Percentiles rank a stretch among this genome's conserved stretches.
phyloP scores from a whole-genome alignment of 2,797 vertebrate species.

The Microctenopoma lineatum region DNA sequence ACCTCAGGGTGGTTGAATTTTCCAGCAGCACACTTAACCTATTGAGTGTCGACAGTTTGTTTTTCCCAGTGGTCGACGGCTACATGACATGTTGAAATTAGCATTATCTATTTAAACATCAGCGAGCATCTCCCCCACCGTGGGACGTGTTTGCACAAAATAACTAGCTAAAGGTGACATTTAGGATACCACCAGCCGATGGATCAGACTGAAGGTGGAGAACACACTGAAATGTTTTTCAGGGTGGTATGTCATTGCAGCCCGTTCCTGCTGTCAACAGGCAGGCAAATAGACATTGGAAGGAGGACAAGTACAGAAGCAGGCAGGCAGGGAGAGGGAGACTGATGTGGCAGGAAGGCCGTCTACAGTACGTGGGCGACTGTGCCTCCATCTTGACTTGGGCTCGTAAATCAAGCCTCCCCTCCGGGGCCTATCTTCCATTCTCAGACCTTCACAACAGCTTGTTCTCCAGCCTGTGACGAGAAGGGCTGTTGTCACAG shows the following conservation, averaged over 20 bases:
- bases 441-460: constrained; percentile 78
- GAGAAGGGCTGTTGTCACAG: constrained; percentile 76
- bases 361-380: constrained; percentile 65
- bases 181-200: constrained; percentile 31
- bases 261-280: constrained; percentile 64
- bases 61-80: constrained; percentile 28
- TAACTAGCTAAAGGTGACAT: constrained; percentile 49
- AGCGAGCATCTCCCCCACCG: constrained; percentile 3
- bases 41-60: constrained; percentile 42
- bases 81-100: constrained; percentile 51
- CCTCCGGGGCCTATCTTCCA: constrained; percentile 73
- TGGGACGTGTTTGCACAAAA: constrained; percentile 28
- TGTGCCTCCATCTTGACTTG: constrained; percentile 70
- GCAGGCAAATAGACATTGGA: constrained; percentile 53
- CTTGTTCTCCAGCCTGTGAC: constrained; percentile 79
- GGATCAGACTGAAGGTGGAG: constrained; percentile 37
- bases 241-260: constrained; percentile 60
- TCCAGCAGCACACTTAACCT: constrained; percentile 40
- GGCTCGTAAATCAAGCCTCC: constrained; percentile 78
- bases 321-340: constrained; percentile 53
- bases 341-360: constrained; percentile 73
- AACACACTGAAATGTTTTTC: constrained; percentile 43
- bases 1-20: constrained; percentile 28
- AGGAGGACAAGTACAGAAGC: constrained; percentile 51
- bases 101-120: constrained; percentile 34